phyloP scores from a whole-genome alignment of 2,888 invertebrate genomes.

The Quadroppia sp. region DNA sequence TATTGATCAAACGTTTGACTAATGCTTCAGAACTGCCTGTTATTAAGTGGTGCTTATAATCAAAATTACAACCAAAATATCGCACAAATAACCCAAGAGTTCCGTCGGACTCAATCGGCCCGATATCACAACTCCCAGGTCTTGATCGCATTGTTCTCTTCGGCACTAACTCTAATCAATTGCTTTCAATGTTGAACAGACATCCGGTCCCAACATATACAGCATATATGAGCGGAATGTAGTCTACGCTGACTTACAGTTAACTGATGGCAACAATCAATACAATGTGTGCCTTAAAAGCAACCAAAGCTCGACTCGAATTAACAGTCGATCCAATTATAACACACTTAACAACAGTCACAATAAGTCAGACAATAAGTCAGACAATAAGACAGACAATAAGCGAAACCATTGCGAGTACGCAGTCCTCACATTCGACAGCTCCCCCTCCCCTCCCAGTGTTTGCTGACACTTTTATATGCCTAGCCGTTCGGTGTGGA shows the following conservation, averaged over 20 bases:
- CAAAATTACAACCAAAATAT: slow-evolving; percentile 19
- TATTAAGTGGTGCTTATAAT: slow-evolving; percentile 10
- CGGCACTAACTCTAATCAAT: not conserved
- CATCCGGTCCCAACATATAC: slow-evolving; percentile 37
- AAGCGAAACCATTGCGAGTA: slow-evolving; percentile 40
- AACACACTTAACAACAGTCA: slow-evolving; percentile 25
- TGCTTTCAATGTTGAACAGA: not conserved
- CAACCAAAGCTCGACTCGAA: slow-evolving; percentile 12
- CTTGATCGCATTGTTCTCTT: not conserved
- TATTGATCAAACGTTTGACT: slow-evolving; percentile 19
- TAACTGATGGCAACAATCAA: slow-evolving; percentile 31
- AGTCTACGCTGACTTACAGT: slow-evolving; percentile 43
- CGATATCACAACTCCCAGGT: slow-evolving; percentile 21
- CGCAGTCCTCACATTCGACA: slow-evolving; percentile 43
- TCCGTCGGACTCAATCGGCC: slow-evolving; percentile 27
- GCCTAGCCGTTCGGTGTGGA: slow-evolving; percentile 47
- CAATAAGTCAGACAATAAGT: not conserved
- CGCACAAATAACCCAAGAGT: slow-evolving; percentile 24
- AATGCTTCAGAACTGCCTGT: slow-evolving; percentile 5
- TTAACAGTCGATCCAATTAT: slow-evolving; percentile 7
- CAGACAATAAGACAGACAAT: not conserved
- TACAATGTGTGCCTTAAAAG: slow-evolving; percentile 24
- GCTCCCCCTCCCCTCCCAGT: slow-evolving; percentile 42
- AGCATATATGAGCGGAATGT: slow-evolving; percentile 40
- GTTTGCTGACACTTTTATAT: slow-evolving; percentile 39